Evolutionary conservation across 2,888 invertebrate species (phyloP), one percentile per base, ranked within the genome.

Genomic region (Euclidia mi): DNA sequence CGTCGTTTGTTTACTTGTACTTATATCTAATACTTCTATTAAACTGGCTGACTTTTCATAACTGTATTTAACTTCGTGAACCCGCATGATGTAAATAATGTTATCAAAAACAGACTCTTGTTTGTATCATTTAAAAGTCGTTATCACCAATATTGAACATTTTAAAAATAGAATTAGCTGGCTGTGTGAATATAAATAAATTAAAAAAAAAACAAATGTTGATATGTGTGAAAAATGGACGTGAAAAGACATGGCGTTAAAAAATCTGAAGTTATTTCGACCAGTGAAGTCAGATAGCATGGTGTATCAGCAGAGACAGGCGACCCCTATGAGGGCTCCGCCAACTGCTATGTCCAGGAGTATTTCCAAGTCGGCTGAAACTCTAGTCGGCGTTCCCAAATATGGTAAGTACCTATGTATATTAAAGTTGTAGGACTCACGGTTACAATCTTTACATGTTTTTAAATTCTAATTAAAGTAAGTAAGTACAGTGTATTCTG

Each of bases 311-410:
- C 89, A 87, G 45, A 78, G 89, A 1, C 90, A 89, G 47, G 82
- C 85, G 12, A 88, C 88, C 1, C 94, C 94, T 0, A 89, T 94
- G 89, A 86, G 79, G 77, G 94, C 93, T 0, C 85, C 90, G 1
- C 93, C 93, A 0, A 80, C 88, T 0, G 86, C 90, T 2, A 65
- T 93, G 2, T 89, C 91, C 0, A 87, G 90, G 56, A 88, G 71
- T 56, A 83, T 94, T 10, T 94, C 94, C 1, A 91, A 85, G 57
- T 93, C 94, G 28, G 94, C 94, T 47, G 95, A 95, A 63, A 88
- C 90, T 2, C 78, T 95, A 14, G 84, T 84, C 10, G 90, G 87
- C 4, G 84, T 84, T 32, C 81, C 84, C 2, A 89, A 85, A 74
- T 67, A 65, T 62, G 90, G 89, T 90, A 81, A 81, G 84, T 61